Percentiles rank a stretch among this genome's conserved stretches.
Conservation (phyloP, 2,797 vertebrate genomes). For the Taeniopygia guttata region DNA sequence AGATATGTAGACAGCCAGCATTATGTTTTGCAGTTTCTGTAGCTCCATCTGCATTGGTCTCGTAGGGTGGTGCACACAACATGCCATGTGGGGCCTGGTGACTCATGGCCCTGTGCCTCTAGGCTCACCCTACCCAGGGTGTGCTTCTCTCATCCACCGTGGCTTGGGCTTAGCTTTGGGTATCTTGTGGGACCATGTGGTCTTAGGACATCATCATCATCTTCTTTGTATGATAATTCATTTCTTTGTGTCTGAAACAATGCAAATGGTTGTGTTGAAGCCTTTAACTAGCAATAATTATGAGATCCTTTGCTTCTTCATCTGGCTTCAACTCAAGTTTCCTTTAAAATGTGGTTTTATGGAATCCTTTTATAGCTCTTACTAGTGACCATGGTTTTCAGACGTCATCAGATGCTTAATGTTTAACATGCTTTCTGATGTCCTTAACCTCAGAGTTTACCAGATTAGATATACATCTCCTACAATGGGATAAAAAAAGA, state of each 20-base stretch:
- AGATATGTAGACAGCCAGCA: background rate
- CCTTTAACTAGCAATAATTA: background rate
- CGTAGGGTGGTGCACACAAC: background rate
- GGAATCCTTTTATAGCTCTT: conserved; percentile 7
- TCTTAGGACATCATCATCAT: background rate
- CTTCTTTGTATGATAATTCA: background rate
- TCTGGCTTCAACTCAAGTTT: background rate
- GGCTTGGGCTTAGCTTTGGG: background rate
- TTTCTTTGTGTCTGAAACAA: background rate
- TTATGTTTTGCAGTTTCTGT: background rate
- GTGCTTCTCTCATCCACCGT: background rate
- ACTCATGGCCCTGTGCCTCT: background rate
- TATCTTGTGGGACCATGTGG: background rate
- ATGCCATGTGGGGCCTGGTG: background rate
- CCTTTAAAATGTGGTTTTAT: background rate
- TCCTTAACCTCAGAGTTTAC: conserved; percentile 43
- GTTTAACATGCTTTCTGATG: conserved; percentile 62
- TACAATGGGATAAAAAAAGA: background rate
- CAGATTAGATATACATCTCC: conserved; percentile 41
- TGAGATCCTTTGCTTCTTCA: background rate
- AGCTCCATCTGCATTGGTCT: background rate
- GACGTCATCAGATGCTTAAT: conserved; percentile 59
- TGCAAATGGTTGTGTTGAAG: background rate
- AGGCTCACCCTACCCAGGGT: background rate
- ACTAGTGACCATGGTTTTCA: background rate